Percentiles rank a stretch among this genome's conserved stretches.
Conservation (phyloP, 2,888 invertebrate species). For the Alitta virens region DNA sequence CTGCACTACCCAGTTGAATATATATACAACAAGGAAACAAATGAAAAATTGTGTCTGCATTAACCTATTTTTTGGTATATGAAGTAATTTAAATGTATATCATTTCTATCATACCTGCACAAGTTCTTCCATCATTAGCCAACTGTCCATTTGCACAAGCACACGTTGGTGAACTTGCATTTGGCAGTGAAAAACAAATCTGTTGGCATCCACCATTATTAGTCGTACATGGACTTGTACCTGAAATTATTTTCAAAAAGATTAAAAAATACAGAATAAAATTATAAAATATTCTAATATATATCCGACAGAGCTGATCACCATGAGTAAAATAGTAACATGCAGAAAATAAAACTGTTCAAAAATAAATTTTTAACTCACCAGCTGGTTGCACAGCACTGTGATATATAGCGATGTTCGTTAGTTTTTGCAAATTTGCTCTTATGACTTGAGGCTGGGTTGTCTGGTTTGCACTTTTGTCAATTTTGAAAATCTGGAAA, state of each 20-base stretch:
- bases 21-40: too few relatives aligned
- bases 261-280: too few relatives aligned
- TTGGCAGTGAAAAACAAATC: slow-evolving; percentile 89
- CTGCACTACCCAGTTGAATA: too few relatives aligned
- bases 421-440: slow-evolving; percentile 78
- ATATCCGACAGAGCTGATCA: too few relatives aligned
- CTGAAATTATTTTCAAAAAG: too few relatives aligned
- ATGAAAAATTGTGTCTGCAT: too few relatives aligned
- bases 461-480: slow-evolving; percentile 62
- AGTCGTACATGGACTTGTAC: slow-evolving; percentile 65
- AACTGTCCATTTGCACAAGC: slow-evolving; percentile 90
- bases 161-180: slow-evolving; percentile 63
- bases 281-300: too few relatives aligned
- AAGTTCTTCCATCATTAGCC: slow-evolving; percentile 63
- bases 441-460: slow-evolving; percentile 68
- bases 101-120: slow-evolving; percentile 62
- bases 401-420: slow-evolving; percentile 90
- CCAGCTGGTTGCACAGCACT: slow-evolving; percentile 75
- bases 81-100: too few relatives aligned
- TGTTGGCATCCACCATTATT: slow-evolving; percentile 73
- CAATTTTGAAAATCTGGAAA: slow-evolving; percentile 40
- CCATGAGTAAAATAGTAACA: too few relatives aligned
- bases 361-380: slow-evolving; percentile 20
- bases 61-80: too few relatives aligned
- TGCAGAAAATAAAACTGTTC: too few relatives aligned